Evolutionary conservation across 2,888 invertebrate species (phyloP), one percentile per base, ranked within the genome.

Genomic region (Brachyopa scutellaris): DNA sequence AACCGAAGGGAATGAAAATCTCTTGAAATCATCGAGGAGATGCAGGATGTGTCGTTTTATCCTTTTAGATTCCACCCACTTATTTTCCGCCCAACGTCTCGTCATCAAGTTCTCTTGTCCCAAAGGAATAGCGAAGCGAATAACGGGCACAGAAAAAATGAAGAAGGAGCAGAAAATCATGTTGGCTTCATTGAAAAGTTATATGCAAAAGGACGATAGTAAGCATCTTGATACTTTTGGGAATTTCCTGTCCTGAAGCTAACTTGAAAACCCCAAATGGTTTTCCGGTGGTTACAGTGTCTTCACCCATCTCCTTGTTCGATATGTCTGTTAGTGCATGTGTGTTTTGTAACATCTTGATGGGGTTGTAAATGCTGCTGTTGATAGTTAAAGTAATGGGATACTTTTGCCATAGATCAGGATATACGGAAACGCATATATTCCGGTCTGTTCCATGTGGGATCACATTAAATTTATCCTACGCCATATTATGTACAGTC

Each of bases 181-280:
- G 45, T 61, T 36, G 62, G 36, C 57, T 74, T 74, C 74, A 80
- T 69, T 80, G 69, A 62, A 80, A 80, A 62, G 33, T 57, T 61
- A 59, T 72, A 78, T 66, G 62, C 69, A 77, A 59, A 79, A 26
- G 66, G 67, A 67, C 49, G 79, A 40, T 45, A 36, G 36, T 38
- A 66, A 66, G 51, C 72, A 57, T 77, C 67, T 76, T 53, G 67
- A 67, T 51, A 62, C 47, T 67, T 74, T 74, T 42, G 62, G 38
- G 69, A 74, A 80, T 64, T 80, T 80, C 80, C 80, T 76, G 80
- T 74, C 69, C 74, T 38, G 21, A 70, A 80, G 69, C 74, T 59
- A 69, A 76, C 69, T 64, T 47, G 62, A 74, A 69, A 51, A 69
- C 62, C 69, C 69, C 51, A 74, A 74, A 74, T 74, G 74, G 74